These are phyloP conservation scores for Rhopalosiphum nymphaeae DNA, from an alignment of 2,888 invertebrate genomes.

Conservation along the genomic window DNA sequence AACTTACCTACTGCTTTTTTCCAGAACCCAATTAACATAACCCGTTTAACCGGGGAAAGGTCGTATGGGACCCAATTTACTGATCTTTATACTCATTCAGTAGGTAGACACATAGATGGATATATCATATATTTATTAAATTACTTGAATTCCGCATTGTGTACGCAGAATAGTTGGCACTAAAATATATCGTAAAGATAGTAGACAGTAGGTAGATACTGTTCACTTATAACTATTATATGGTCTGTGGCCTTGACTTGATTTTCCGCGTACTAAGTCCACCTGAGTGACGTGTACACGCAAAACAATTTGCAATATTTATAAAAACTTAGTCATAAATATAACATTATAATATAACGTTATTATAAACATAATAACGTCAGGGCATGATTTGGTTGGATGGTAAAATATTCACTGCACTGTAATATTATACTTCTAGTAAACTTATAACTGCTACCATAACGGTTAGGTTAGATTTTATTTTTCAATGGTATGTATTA, in stretches of 20 bases:
- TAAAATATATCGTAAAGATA: not conserved
- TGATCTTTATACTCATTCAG: too few species aligned
- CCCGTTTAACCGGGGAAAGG: too few species aligned
- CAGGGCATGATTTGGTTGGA: not conserved
- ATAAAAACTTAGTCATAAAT: not conserved
- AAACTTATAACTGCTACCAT: not conserved
- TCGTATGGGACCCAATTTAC: too few species aligned
- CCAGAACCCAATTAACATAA: too few species aligned
- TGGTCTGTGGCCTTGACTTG: not conserved
- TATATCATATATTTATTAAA: not conserved
- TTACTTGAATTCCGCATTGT: not conserved
- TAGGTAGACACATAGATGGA: not conserved
- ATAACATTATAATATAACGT: not conserved
- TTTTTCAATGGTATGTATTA: not conserved
- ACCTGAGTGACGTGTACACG: not conserved
- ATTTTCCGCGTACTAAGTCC: not conserved
- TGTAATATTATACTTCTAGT: not conserved
- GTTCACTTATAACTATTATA: not conserved
- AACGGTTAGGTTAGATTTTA: not conserved
- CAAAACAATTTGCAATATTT: constrained; percentile 1
- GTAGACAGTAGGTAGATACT: too few species aligned
- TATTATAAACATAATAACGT: not conserved
- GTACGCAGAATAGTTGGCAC: not conserved
- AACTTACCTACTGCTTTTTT: too few species aligned
- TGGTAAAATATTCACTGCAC: not conserved